These are phyloP conservation scores for Lasius fuliginosus DNA, from an alignment of 2,888 invertebrate species.

Conservation along the genomic window DNA sequence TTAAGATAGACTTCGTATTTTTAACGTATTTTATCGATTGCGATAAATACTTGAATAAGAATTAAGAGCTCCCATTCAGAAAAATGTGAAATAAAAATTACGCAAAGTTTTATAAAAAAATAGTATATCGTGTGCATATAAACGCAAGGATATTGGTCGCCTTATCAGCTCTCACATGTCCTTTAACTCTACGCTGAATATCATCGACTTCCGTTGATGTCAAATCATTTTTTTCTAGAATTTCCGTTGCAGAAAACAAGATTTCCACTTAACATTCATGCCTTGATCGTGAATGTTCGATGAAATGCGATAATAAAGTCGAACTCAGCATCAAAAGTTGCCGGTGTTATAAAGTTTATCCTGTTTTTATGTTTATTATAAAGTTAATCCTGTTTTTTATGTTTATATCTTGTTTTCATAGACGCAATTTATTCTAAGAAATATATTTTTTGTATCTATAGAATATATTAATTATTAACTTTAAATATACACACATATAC, in stretches of 20 bases:
- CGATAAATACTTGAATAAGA: not conserved
- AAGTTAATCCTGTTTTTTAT: not conserved
- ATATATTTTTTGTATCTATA: not conserved
- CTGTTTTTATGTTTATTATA: not conserved
- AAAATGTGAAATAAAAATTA: constrained; percentile 1
- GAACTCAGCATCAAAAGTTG: not conserved
- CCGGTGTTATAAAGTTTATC: not conserved
- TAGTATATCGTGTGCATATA: not conserved
- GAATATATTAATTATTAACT: not conserved
- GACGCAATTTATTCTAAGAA: not conserved
- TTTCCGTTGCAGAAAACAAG: constrained; percentile 65
- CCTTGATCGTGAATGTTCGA: not conserved
- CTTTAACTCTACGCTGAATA: constrained; percentile 64
- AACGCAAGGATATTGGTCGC: constrained; percentile 68
- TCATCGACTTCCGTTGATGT: constrained; percentile 74
- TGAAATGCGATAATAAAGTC: not conserved
- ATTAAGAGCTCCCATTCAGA: not conserved
- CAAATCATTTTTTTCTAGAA: constrained; percentile 60
- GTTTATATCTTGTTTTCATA: not conserved
- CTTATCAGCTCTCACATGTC: constrained; percentile 70
- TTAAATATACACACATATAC: too few relatives aligned
- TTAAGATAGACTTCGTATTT: not conserved
- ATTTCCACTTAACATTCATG: not conserved
- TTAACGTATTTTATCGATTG: not conserved
- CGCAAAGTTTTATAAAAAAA: constrained; percentile 47